Evolutionary conservation across 1,140 invertebrate genomes (phyloP).

Genomic region (Zaprionus lachaisei): DNA sequence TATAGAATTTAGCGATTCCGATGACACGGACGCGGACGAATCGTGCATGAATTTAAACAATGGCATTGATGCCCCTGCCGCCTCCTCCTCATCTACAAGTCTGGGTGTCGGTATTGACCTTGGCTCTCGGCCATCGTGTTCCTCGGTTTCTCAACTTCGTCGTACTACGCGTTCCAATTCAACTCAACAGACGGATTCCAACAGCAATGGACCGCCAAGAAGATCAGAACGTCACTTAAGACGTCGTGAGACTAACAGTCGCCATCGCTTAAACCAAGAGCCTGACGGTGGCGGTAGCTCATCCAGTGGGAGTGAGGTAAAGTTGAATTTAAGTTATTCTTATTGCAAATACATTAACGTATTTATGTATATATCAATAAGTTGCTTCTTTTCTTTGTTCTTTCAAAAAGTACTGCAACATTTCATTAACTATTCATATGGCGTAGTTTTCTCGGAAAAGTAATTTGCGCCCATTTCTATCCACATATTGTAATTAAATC

Average conservation of each 20-base stretch:
- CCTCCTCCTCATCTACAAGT: slow-evolving; percentile 11
- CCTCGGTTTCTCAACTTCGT: slow-evolving; percentile 20
- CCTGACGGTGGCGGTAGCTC: slow-evolving; percentile 40
- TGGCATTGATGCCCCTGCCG: slow-evolving; percentile 42
- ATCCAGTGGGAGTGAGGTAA: slow-evolving; percentile 85
- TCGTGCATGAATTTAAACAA: slow-evolving; percentile 41
- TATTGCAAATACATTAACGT: not conserved
- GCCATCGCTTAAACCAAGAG: slow-evolving; percentile 44
- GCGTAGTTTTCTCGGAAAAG: not conserved
- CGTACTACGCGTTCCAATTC: slow-evolving; percentile 24
- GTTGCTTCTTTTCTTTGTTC: not conserved
- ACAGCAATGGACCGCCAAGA: slow-evolving; percentile 53
- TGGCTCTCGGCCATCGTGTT: slow-evolving; percentile 43
- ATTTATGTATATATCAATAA: not conserved
- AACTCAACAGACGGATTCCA: slow-evolving; percentile 56
- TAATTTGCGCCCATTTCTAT: not conserved
- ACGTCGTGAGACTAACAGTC: slow-evolving; percentile 66
- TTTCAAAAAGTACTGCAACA: not conserved
- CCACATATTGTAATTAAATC: not conserved
- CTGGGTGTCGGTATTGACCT: slow-evolving; percentile 32
- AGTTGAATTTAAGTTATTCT: not conserved
- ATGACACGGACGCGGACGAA: slow-evolving; percentile 55
- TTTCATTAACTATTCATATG: not conserved
- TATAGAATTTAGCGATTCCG: slow-evolving; percentile 80
- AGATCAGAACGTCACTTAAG: slow-evolving; percentile 59